Evolutionary conservation across 2,113 vertebrate genomes (phyloP).

Genomic region (Lontra canadensis): DNA sequence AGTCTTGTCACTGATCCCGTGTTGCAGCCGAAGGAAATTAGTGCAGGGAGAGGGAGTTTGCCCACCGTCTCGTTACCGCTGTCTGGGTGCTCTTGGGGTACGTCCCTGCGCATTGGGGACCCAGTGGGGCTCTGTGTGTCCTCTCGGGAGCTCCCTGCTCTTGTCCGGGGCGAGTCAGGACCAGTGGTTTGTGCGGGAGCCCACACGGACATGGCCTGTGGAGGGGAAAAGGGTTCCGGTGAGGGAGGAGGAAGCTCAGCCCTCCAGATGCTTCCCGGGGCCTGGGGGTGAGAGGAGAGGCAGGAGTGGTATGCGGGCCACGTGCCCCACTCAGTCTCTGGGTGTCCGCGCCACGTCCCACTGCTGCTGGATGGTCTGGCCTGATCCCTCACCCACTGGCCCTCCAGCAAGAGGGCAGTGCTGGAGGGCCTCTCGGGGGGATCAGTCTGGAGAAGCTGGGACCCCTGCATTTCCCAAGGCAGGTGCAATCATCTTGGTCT

Average conservation of each 20-base stretch:
- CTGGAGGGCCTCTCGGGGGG: too few relatives aligned
- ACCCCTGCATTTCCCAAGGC: not conserved
- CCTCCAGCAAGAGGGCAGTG: rapidly evolving
- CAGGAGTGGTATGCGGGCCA: rapidly evolving
- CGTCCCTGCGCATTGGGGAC: not conserved
- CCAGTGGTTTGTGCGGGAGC: not conserved
- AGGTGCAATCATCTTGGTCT: not conserved
- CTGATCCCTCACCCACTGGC: rapidly evolving
- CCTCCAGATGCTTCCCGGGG: not conserved
- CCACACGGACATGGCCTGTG: rapidly evolving
- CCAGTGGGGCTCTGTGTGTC: rapidly evolving
- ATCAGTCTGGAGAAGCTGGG: not conserved
- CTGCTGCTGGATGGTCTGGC: not conserved
- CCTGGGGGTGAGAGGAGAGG: rapidly evolving
- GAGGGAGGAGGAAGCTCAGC: not conserved
- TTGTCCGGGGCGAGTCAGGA: not conserved
- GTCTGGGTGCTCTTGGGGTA: not conserved
- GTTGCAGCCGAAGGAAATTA: rapidly evolving
- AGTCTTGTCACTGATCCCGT: not conserved
- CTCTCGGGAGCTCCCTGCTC: not conserved
- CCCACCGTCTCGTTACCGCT: rapidly evolving
- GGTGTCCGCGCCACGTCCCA: not conserved
- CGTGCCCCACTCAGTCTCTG: not conserved
- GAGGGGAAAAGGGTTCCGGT: rapidly evolving
- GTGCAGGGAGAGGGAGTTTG: rapidly evolving